phyloP scores from a whole-genome alignment of 2,888 invertebrate species.

The Pterostichus niger region DNA sequence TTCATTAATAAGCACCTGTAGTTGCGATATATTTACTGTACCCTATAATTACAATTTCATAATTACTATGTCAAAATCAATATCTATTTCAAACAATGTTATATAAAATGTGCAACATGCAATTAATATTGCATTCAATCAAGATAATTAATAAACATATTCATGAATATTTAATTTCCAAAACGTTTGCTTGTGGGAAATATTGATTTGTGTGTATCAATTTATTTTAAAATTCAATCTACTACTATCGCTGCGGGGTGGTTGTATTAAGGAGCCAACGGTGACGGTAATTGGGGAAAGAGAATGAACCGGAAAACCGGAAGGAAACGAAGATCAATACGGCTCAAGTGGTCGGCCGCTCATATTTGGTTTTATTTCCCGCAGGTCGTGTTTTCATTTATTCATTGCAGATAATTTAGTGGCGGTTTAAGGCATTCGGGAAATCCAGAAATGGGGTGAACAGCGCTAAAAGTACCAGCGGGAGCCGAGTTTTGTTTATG shows the following conservation, averaged over 20 bases:
- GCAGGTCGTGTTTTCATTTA: conserved; percentile 72
- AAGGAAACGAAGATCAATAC: conserved; percentile 53
- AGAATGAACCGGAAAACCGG: conserved; percentile 27
- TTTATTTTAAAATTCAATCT: conserved; percentile 21
- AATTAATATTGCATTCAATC: neutral
- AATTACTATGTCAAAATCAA: too few relatives aligned
- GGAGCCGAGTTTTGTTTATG: conserved; percentile 63
- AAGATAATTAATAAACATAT: conserved; percentile 11
- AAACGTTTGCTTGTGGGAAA: neutral
- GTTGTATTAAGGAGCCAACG: neutral
- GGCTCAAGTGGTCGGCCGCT: conserved; percentile 34
- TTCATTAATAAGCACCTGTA: too few relatives aligned
- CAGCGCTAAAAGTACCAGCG: conserved; percentile 67
- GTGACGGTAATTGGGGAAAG: conserved; percentile 21
- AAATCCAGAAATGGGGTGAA: conserved; percentile 71
- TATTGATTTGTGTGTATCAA: conserved; percentile 4
- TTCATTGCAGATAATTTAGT: conserved; percentile 74
- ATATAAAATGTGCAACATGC: too few relatives aligned
- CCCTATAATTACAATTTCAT: too few relatives aligned
- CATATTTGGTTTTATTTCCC: conserved; percentile 68
- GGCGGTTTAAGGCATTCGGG: conserved; percentile 72
- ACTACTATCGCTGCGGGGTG: neutral
- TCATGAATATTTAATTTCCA: conserved; percentile 7
- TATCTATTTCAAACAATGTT: too few relatives aligned
- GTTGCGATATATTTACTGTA: too few relatives aligned